A percentile compares a stretch with the other conserved stretches of the same genome.
phyloP scores from a whole-genome alignment of 2,888 invertebrate genomes.

The Himalopsyche anomala region DNA sequence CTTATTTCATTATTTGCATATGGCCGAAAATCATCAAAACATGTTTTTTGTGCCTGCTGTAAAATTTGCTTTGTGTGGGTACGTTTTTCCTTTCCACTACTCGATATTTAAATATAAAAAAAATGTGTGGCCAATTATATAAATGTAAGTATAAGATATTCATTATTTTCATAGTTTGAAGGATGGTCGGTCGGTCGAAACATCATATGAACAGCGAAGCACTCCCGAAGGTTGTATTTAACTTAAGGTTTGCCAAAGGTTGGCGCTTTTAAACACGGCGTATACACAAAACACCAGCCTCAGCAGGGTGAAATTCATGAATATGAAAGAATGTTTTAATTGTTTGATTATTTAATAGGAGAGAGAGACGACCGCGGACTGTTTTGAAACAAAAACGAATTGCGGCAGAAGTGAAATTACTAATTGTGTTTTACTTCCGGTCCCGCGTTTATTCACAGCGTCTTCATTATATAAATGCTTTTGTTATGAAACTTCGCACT shows the following conservation, averaged over 20 bases:
- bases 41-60: too few relatives aligned
- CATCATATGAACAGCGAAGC: constrained; percentile 1
- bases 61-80: too few relatives aligned
- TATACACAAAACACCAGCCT: constrained; percentile 13
- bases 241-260: constrained; percentile 11
- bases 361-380: constrained; percentile 37
- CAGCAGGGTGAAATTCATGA: constrained; percentile 28
- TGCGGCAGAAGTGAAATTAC: constrained; percentile 29
- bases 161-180: too few relatives aligned
- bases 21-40: too few relatives aligned
- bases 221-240: constrained; percentile 33
- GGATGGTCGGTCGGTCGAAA: not conserved
- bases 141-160: too few relatives aligned
- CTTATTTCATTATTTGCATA: too few relatives aligned
- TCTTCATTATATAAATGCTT: constrained; percentile 40
- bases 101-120: too few relatives aligned
- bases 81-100: too few relatives aligned
- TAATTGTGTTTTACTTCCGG: constrained; percentile 37
- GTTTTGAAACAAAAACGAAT: constrained; percentile 42
- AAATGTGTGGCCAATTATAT: too few relatives aligned
- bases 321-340: constrained; percentile 43
- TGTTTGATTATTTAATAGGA: constrained; percentile 40
- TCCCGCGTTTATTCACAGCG: not conserved
- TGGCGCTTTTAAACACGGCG: not conserved
- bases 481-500: constrained; percentile 6